Base-by-base conservation (phyloP, 2,113 vertebrate genomes). In the Prinia subflava region DNA sequence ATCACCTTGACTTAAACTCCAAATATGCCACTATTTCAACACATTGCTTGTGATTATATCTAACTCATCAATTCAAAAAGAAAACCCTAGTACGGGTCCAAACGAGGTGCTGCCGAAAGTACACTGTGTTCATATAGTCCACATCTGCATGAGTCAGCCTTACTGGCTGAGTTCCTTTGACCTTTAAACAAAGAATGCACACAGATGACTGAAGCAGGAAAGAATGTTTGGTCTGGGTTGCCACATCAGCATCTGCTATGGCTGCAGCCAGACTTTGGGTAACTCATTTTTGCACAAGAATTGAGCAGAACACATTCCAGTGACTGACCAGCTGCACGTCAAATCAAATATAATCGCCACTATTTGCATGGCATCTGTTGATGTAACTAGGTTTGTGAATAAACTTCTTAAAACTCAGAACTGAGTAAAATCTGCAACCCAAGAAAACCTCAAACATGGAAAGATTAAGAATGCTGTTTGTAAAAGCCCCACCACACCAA, bases 181-280 rank as follows among this genome's bases (percentile, higher is more conserved):
- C 95, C 97, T 98, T 97, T 98, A 94, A 96, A 93, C 13, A 2
- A 90, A 92, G 74, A 95, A 92, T 64, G 52, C 28, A 28, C 56
- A 55, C n/a, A 90, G 94, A 87, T 95, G 94, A 95, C 47, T 6
- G 78, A 93, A 83, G 68, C 89, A 80, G 94, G 94, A 97, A 97
- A 90, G 89, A 97, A 97, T 96, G 94, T 80, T 94, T 95, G 64
- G 71, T 92, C 86, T 89, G 59, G 37, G 39, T 57, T 98, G 96
- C 97, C 96, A 96, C 96, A 96, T 97, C 93, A 97, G 90, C 97
- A 91, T 92, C 89, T 87, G 76, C 85, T 85, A 80, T 14, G 2
- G 1, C 37, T 92, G 41, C 59, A 81, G 83, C 55, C 68, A 74
- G 91, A 90, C 47, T 87, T 84, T 28, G 68, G 93, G 77, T 35